phyloP scores from a whole-genome alignment of 2,113 vertebrate species.

The Pipa parva region DNA sequence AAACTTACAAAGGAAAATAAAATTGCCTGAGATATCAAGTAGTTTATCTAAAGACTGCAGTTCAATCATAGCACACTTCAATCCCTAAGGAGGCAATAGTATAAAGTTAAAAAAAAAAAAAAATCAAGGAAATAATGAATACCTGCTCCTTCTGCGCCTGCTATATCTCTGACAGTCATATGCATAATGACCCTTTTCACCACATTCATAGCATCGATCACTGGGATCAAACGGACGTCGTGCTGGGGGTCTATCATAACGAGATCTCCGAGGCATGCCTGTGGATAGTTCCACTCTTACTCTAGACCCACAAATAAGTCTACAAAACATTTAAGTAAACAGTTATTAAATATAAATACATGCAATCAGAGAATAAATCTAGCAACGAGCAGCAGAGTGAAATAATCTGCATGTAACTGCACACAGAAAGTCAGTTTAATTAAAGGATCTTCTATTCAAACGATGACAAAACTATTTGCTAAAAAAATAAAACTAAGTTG shows the following conservation, averaged over 20 bases:
- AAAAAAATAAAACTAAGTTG: too few relatives aligned
- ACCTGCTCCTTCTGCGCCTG: slow-evolving; percentile 76
- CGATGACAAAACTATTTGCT: too few relatives aligned
- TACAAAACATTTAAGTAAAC: slow-evolving; percentile 40
- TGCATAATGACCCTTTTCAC: slow-evolving; percentile 85
- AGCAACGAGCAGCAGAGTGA: too few relatives aligned
- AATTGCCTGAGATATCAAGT: too few relatives aligned
- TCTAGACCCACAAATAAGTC: slow-evolving; percentile 73
- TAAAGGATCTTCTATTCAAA: too few relatives aligned
- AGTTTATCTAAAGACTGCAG: slow-evolving; percentile 33
- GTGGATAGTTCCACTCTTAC: slow-evolving; percentile 79
- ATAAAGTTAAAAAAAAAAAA: neutral
- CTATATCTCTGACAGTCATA: slow-evolving; percentile 85
- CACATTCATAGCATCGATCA: slow-evolving; percentile 83
- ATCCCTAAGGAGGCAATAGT: neutral
- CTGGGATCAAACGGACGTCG: slow-evolving; percentile 80
- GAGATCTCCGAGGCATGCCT: slow-evolving; percentile 78
- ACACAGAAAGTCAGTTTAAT: too few relatives aligned
- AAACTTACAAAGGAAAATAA: too few relatives aligned
- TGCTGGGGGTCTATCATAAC: slow-evolving; percentile 74
- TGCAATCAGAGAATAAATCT: too few relatives aligned
- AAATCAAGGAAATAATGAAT: slow-evolving; percentile 43
- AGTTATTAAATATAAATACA: too few relatives aligned
- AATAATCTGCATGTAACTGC: too few relatives aligned
- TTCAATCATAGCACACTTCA: slow-evolving; percentile 7